Conservation (phyloP, 2,113 vertebrate species). For the Thamnophis sirtalis region DNA sequence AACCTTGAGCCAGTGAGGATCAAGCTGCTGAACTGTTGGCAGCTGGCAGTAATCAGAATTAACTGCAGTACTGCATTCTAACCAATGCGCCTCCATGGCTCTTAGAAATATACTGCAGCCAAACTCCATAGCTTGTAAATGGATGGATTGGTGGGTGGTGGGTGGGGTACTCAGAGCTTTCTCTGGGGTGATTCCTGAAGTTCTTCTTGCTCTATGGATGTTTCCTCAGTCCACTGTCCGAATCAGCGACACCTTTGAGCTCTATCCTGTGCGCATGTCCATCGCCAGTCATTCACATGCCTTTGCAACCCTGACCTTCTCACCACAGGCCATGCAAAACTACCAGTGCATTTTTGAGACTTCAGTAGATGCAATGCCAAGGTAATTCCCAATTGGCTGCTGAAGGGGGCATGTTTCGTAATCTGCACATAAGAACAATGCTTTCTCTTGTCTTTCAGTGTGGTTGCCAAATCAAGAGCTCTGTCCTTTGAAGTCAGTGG, state of each 20-base stretch:
- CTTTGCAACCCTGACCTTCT: constrained; percentile 78
- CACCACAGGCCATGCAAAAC: constrained; percentile 72
- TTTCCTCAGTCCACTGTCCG: constrained; percentile 53
- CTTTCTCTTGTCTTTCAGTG: constrained; percentile 44
- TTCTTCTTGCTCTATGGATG: neutral
- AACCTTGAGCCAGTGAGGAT: too few species aligned
- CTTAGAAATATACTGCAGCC: neutral
- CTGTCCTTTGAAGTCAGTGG: constrained; percentile 79
- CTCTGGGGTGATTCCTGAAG: neutral
- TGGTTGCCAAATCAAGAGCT: constrained; percentile 42
- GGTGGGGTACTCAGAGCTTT: accelerated
- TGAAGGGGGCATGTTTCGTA: neutral
- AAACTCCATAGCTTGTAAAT: neutral
- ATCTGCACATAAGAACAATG: neutral
- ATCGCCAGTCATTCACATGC: constrained; percentile 71
- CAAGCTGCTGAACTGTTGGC: too few species aligned
- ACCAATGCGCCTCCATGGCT: too few species aligned
- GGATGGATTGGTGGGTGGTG: neutral
- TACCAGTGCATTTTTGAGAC: constrained; percentile 81
- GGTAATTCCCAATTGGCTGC: constrained; percentile 58
- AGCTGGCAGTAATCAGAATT: too few species aligned
- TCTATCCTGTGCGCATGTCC: constrained; percentile 68
- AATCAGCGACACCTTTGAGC: constrained; percentile 70
- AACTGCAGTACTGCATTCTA: too few species aligned
- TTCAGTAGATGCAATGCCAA: constrained; percentile 65